Evolutionary conservation across 2,113 vertebrate genomes (phyloP), one percentile per base, ranked within the genome.

Genomic region (Willisornis vidua): DNA sequence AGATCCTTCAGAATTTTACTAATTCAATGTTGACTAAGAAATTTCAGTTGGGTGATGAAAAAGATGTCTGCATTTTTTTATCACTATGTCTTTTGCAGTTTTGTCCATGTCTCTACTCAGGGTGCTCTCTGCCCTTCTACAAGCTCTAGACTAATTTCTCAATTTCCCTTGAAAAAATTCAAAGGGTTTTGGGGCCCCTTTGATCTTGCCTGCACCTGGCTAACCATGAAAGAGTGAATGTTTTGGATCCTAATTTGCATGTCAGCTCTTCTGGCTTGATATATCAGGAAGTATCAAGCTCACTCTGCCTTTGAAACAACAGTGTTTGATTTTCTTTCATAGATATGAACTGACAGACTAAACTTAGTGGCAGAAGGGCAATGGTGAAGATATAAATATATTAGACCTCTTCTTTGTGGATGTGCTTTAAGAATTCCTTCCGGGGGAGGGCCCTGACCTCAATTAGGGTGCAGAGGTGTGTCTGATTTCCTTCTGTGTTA

Each of bases 191-290:
- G 46, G 19, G 28, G 18, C 58, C 39, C 76, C 78, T 96, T 91
- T 96, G 86, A 84, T 95, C 95, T 93, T 89, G 43, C 33, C 46
- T 91, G 70, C 75, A 94, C 67, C 75, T 93, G 82, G 49, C 49
- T 90, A 23, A 88, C 22, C 82, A 85, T 81, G 63, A 95, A 92
- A 90, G 71, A 73, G 33, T 61, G 82, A 84, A 72, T 14, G 29
- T 43, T 91, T 86, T 71, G 62, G 68, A 88, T 88, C 37, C 49
- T 71, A n/a, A 93, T 96, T 93, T 94, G 49, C 78, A 94, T 94
- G 58, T 79, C 48, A 90, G 19, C 62, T 93, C 37, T 94, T 73
- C 58, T 5, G 3, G 72, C 49, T 71, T 63, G 66, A 88, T 14
- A 22, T 78, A 87, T 77, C 46, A 91, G 54, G 61, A 19, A 75